Base-by-base conservation (phyloP, 2,113 vertebrate genomes). In the Passer montanus region DNA sequence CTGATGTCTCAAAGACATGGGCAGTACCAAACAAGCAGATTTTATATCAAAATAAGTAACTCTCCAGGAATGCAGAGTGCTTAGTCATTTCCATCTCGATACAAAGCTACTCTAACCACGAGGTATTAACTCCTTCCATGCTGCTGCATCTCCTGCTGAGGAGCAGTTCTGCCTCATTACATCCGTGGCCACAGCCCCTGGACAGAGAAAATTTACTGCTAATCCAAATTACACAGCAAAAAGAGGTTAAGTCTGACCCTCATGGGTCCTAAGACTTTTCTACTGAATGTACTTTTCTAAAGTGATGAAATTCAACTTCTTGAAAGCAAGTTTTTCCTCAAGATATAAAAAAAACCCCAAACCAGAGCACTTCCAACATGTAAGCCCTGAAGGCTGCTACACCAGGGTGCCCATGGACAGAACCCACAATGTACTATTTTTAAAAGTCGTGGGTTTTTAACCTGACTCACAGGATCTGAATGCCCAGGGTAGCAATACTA, bases 21-120 rank as follows among this genome's bases (percentile, higher is more conserved):
- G 89, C 87, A 91, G 84, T 18, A 84, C 49, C 70, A 74, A 78
- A 72, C 28, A n/a, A 44, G 55, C 55, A 56, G 58, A 83, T 69
- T 92, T 92, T 74, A 81, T 52, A 95, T 67, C 79, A 92, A 94
- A 96, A 72, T 49, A 90, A 89, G 72, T 93, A 96, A 82, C 26
- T 15, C 60, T 81, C 83, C 84, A 89, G 89, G 93, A 94, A 94
- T 87, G 91, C 8, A 11, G 53, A 0, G 6, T 60, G 67, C 68
- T 93, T 94, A 94, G 75, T 96, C 82, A 87, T 39, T 90, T 87
- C 79, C 72, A 93, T 64, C 58, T 85, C 3, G 0, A 87, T 67
- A 87, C 73, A 87, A 89, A 91, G 81, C 87, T 75, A 43, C 77
- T 82, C 74, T 31, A 60, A 70, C 72, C 80, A 90, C 43, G 35